A percentile compares a stretch with the other conserved stretches of the same genome.
These are phyloP conservation scores for Chloroceryle amazona DNA, from an alignment of 2,797 vertebrate genomes.

Conservation along the genomic window DNA sequence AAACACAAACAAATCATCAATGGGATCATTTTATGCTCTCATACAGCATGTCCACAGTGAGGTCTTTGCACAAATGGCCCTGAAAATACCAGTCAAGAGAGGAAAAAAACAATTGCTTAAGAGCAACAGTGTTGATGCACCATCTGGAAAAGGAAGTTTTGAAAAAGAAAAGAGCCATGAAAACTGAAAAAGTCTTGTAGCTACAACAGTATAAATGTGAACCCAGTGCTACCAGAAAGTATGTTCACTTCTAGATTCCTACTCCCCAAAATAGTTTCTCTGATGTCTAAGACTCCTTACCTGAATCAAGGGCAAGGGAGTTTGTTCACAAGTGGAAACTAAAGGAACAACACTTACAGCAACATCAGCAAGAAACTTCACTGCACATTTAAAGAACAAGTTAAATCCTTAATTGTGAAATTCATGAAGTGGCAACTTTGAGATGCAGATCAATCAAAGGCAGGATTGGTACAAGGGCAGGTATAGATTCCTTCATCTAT, in stretches of 20 bases:
- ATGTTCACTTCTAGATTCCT: neutral
- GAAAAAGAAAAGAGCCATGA: neutral
- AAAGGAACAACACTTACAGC: neutral
- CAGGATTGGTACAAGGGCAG: slow-evolving; percentile 13
- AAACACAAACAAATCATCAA: neutral
- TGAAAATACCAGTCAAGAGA: slow-evolving; percentile 18
- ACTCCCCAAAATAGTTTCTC: neutral
- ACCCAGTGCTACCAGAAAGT: neutral
- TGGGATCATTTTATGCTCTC: neutral
- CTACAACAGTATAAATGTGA: neutral
- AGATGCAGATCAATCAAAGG: slow-evolving; percentile 38
- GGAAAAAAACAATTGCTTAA: neutral
- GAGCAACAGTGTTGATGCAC: neutral
- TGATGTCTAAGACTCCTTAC: neutral
- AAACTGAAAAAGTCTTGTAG: neutral
- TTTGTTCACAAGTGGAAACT: neutral
- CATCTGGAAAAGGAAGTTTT: neutral
- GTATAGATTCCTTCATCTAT: slow-evolving; percentile 24
- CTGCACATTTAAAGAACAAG: neutral
- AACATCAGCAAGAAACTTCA: slow-evolving; percentile 43
- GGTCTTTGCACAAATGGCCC: neutral
- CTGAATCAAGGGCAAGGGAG: neutral
- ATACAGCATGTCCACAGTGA: neutral
- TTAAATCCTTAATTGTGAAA: slow-evolving; percentile 44
- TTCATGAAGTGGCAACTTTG: slow-evolving; percentile 39